Conservation (phyloP, 1,140 invertebrate genomes). For the Acromyrmex charruanus region DNA sequence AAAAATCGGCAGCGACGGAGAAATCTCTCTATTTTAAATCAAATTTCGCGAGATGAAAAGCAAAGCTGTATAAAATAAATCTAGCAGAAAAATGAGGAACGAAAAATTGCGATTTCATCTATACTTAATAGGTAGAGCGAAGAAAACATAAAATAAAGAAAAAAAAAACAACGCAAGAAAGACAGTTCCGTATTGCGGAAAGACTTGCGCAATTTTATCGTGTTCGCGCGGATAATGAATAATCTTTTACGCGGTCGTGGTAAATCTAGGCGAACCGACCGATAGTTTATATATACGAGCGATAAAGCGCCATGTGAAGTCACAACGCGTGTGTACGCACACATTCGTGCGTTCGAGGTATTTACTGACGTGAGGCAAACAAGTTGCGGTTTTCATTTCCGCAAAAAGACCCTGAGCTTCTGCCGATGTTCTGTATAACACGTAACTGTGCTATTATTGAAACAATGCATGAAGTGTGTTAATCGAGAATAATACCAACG, state of each 20-base stretch:
- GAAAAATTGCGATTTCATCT: neutral
- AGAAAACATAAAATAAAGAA: too few relatives aligned
- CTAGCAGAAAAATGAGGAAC: neutral
- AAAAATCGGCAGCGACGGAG: slow-evolving; percentile 22
- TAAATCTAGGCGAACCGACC: slow-evolving; percentile 1
- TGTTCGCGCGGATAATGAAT: slow-evolving; percentile 4
- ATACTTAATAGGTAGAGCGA: neutral
- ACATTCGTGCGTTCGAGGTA: neutral
- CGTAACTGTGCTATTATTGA: slow-evolving; percentile 26
- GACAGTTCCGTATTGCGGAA: neutral
- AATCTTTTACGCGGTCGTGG: slow-evolving; percentile 1
- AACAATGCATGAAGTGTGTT: slow-evolving; percentile 16
- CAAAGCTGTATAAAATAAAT: neutral
- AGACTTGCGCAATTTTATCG: neutral
- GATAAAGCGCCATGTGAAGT: slow-evolving; percentile 45
- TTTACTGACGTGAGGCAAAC: slow-evolving; percentile 68
- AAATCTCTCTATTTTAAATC: neutral
- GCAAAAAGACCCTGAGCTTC: slow-evolving; percentile 59
- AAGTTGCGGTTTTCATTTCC: slow-evolving; percentile 74
- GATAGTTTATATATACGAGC: neutral
- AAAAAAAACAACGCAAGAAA: neutral
- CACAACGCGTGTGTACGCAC: neutral
- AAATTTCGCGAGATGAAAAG: neutral
- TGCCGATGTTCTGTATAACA: slow-evolving; percentile 30
- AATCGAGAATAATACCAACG: slow-evolving; percentile 24